These are phyloP conservation scores for Brotula barbata DNA, from an alignment of 2,797 vertebrate species.

Conservation along the genomic window DNA sequence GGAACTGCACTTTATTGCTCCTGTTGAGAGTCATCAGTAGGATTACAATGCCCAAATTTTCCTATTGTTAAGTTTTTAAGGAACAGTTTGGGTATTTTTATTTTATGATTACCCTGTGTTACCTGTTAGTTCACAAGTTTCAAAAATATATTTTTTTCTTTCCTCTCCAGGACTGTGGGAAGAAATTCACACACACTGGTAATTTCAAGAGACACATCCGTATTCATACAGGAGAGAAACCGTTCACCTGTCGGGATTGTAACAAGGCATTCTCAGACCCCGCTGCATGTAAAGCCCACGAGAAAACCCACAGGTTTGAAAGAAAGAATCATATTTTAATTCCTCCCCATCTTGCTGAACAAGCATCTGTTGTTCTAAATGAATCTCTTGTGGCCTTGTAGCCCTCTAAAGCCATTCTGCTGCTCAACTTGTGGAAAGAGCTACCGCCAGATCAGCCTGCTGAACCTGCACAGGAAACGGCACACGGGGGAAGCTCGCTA, in stretches of 20 bases:
- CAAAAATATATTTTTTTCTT: background rate
- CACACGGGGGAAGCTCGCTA: slow-evolving; percentile 94
- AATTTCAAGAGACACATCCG: slow-evolving; percentile 98
- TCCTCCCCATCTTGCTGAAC: background rate
- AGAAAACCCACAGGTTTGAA: slow-evolving; percentile 92
- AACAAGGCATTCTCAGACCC: slow-evolving; percentile 96
- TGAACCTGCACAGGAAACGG: slow-evolving; percentile 95
- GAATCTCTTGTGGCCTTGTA: slow-evolving; percentile 39
- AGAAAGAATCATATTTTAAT: too few relatives aligned
- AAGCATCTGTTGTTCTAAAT: background rate
- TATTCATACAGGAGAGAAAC: too few relatives aligned
- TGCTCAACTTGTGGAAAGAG: slow-evolving; percentile 97
- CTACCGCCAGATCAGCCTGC: slow-evolving; percentile 96
- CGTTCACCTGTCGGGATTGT: slow-evolving; percentile 94
- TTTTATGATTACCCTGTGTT: too few relatives aligned
- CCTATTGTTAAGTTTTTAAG: too few relatives aligned
- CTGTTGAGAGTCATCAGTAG: too few relatives aligned
- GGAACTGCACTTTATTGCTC: too few relatives aligned
- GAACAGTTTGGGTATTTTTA: too few relatives aligned
- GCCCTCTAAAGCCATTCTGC: slow-evolving; percentile 92
- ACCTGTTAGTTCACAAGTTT: too few relatives aligned
- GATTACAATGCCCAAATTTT: too few relatives aligned
- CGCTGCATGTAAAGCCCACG: slow-evolving; percentile 95
- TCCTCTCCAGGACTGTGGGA: slow-evolving; percentile 88
- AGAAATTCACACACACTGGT: slow-evolving; percentile 97